A percentile compares a stretch with the other conserved stretches of the same genome.
Evolutionary conservation across 23 tunicate genomes (phyloP).

Genomic region (Botrylloides violaceus): DNA sequence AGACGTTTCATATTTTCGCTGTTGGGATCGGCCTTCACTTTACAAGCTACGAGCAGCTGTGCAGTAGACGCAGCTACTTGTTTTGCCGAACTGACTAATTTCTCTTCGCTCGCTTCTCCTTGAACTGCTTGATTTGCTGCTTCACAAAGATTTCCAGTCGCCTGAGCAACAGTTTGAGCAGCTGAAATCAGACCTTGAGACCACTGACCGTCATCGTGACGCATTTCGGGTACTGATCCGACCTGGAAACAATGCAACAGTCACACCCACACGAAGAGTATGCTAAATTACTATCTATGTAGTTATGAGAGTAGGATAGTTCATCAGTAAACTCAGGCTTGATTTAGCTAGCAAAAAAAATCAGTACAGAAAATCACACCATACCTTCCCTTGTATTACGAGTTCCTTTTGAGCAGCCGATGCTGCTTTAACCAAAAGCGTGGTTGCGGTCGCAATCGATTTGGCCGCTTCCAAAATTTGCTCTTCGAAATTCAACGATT

Average conservation of each 20-base stretch:
- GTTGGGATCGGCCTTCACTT: constrained; percentile 95
- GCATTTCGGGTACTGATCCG: constrained; percentile 42
- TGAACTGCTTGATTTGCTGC: constrained; percentile 96
- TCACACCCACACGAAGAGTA: neutral
- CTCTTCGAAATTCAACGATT: constrained; percentile 89
- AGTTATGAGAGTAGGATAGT: too few species aligned
- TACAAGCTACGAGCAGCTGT: constrained; percentile 91
- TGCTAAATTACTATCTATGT: neutral
- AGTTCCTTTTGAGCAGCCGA: constrained; percentile 92
- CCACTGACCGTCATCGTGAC: constrained; percentile 94
- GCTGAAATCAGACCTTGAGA: constrained; percentile 87
- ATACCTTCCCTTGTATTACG: constrained; percentile 89
- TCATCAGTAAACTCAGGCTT: too few species aligned
- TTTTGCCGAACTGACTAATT: constrained; percentile 82
- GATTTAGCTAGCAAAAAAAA: too few species aligned
- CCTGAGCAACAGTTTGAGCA: constrained; percentile 94
- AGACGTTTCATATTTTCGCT: constrained; percentile 95
- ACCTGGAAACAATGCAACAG: constrained; percentile 26
- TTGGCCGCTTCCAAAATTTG: constrained; percentile 98
- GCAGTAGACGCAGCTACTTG: constrained; percentile 92
- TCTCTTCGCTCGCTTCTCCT: constrained; percentile 92
- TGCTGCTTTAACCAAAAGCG: constrained; percentile 88
- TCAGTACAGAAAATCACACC: neutral
- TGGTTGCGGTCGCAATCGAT: constrained; percentile 91
- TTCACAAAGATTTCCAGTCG: constrained; percentile 89